These are phyloP conservation scores for Apocheima hispidaria DNA, from an alignment of 2,888 invertebrate genomes.

Conservation along the genomic window DNA sequence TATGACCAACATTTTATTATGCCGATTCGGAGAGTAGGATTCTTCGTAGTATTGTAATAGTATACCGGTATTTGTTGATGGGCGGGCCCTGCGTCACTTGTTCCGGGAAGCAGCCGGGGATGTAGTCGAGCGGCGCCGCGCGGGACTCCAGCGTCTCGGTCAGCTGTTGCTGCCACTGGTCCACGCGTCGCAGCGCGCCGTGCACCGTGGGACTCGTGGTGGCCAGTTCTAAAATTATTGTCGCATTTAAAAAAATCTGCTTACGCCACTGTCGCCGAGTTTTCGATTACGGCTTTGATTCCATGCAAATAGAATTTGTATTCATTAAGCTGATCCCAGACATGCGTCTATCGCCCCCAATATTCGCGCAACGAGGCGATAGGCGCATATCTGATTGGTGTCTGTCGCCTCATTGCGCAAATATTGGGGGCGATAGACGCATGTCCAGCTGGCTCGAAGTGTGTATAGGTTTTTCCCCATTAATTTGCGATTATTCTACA, in stretches of 20 bases:
- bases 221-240: slow-evolving; percentile 91
- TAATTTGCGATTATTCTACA: too few relatives aligned
- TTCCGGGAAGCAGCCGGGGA: slow-evolving; percentile 96
- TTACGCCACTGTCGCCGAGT: neutral
- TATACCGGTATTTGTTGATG: slow-evolving; percentile 94
- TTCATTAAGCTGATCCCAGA: too few relatives aligned
- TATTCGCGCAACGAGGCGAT: too few relatives aligned
- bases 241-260: neutral
- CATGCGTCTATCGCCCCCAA: too few relatives aligned
- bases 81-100: slow-evolving; percentile 91
- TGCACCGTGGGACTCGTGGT: slow-evolving; percentile 97
- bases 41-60: neutral
- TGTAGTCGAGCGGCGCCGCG: slow-evolving; percentile 94
- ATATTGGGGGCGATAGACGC: too few relatives aligned
- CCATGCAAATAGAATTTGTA: too few relatives aligned
- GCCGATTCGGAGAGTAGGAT: too few relatives aligned
- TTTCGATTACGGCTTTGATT: neutral
- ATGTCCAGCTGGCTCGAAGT: too few relatives aligned
- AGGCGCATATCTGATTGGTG: too few relatives aligned
- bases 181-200: slow-evolving; percentile 93
- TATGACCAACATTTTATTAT: too few relatives aligned
- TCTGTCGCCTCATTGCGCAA: too few relatives aligned
- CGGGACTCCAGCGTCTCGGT: slow-evolving; percentile 91
- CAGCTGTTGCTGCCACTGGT: slow-evolving; percentile 95
- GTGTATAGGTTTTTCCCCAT: too few relatives aligned